These are phyloP conservation scores for Lerista edwardsae DNA, from an alignment of 2,797 vertebrate genomes.

Conservation along the genomic window DNA sequence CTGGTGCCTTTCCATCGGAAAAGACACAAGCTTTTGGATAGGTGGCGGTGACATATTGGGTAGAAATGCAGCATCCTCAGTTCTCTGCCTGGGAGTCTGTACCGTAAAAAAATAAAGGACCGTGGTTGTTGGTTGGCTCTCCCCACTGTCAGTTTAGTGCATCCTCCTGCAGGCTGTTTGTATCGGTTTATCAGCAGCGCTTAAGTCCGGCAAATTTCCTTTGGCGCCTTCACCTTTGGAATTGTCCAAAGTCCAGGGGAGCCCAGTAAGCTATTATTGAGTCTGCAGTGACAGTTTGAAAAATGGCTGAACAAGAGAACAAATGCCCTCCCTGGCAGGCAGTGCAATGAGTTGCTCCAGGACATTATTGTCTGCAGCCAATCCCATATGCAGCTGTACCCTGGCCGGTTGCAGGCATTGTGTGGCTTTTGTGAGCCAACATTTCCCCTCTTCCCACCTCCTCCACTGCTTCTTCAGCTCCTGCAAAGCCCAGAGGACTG, in stretches of 20 bases:
- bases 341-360: conserved; percentile 47
- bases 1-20: conserved; percentile 9
- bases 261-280: conserved; percentile 46
- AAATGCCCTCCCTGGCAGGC: conserved; percentile 48
- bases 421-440: background rate
- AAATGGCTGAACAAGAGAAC: conserved; percentile 50
- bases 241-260: conserved; percentile 45
- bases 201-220: conserved; percentile 14
- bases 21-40: background rate
- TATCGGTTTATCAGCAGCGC: conserved; percentile 14
- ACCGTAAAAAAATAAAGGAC: background rate
- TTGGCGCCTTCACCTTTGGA: conserved; percentile 31
- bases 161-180: conserved; percentile 10
- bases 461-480: conserved; percentile 31
- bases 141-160: background rate
- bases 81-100: background rate
- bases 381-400: conserved; percentile 24
- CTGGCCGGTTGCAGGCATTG: background rate
- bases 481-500: conserved; percentile 34
- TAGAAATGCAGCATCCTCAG: background rate
- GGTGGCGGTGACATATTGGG: background rate
- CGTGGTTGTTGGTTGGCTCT: background rate
- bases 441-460: background rate
- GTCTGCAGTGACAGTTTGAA: conserved; percentile 58
- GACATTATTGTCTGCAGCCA: conserved; percentile 37